Conservation (phyloP, 2,113 vertebrate genomes). For the Gallinago jamesoni region DNA sequence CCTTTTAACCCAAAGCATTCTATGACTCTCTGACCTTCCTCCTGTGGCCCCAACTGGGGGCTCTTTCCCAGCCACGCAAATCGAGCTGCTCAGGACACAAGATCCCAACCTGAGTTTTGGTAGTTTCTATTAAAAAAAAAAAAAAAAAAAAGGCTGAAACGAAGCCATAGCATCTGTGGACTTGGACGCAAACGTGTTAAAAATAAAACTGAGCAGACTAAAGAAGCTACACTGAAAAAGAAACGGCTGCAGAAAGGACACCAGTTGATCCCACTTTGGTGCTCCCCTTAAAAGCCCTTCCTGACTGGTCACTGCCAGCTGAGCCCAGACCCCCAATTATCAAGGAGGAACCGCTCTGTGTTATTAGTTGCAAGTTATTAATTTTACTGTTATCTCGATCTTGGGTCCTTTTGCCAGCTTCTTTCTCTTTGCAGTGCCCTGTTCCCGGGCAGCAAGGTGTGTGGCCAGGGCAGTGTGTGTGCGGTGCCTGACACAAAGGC, state of each 20-base stretch:
- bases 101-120: background rate
- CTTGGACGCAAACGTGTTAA: background rate
- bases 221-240: background rate
- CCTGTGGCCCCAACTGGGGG: accelerated
- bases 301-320: background rate
- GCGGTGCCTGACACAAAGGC: conserved; percentile 7
- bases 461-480: background rate
- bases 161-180: background rate
- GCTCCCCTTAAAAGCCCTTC: background rate
- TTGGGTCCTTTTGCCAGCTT: background rate
- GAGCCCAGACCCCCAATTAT: background rate
- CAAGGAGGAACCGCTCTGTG: background rate
- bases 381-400: conserved; percentile 37
- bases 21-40: background rate
- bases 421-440: background rate
- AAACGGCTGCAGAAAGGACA: background rate
- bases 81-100: background rate
- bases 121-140: background rate
- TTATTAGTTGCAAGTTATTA: conserved; percentile 6
- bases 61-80: accelerated
- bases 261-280: background rate
- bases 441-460: background rate
- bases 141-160: background rate
- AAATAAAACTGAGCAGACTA: background rate
- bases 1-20: no score